These are phyloP conservation scores for Auanema sp. DNA, from an alignment of 2,888 invertebrate species.

Conservation along the genomic window DNA sequence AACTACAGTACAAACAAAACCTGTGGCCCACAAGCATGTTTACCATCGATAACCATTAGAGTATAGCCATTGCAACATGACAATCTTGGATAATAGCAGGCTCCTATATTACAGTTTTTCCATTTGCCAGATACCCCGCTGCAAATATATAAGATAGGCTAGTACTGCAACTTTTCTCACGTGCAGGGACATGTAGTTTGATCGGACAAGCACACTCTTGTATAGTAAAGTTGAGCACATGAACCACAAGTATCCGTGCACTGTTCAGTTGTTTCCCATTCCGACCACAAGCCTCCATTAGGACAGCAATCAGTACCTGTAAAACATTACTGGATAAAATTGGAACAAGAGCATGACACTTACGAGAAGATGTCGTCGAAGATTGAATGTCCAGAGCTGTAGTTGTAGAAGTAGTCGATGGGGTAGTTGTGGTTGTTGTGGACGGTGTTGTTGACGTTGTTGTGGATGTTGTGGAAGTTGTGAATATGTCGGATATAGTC, in stretches of 20 bases:
- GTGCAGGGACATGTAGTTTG: constrained; percentile 16
- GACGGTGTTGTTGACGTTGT: no score
- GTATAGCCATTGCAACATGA: not conserved
- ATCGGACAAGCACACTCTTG: constrained; percentile 11
- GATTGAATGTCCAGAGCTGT: no score
- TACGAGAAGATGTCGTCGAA: no score
- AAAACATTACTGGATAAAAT: no score
- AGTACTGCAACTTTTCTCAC: not conserved
- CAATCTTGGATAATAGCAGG: constrained; percentile 5
- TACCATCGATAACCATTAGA: not conserved
- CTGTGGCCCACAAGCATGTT: not conserved
- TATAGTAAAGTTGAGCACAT: constrained; percentile 19
- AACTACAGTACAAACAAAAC: not conserved
- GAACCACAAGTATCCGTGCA: constrained; percentile 21
- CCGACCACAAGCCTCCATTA: constrained; percentile 13
- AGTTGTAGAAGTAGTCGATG: no score
- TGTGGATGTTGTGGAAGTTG: no score
- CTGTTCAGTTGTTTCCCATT: constrained; percentile 4
- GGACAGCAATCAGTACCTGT: not conserved
- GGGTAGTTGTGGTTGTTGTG: no score
- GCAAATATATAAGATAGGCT: constrained; percentile 7
- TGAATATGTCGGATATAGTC: no score
- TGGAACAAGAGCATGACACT: no score
- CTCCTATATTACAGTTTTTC: constrained; percentile 1
- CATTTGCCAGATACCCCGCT: constrained; percentile 28